These are phyloP conservation scores for Delichon dasypus DNA, from an alignment of 2,797 vertebrate species.

Conservation along the genomic window DNA sequence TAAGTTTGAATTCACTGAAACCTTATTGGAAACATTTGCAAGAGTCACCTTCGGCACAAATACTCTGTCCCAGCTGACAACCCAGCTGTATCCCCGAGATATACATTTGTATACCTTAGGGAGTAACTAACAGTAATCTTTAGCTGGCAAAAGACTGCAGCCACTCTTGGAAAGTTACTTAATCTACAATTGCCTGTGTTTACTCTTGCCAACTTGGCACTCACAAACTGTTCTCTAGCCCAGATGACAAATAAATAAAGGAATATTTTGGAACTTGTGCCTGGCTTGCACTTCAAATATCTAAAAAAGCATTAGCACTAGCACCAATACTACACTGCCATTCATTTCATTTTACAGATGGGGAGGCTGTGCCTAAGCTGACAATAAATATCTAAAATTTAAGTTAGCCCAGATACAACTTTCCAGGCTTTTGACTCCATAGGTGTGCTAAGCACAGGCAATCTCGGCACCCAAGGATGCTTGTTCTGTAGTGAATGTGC, in stretches of 20 bases:
- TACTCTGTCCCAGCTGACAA: neutral
- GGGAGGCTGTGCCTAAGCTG: neutral
- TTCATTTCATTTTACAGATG: neutral
- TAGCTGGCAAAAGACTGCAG: neutral
- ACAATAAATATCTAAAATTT: neutral
- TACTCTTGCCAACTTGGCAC: neutral
- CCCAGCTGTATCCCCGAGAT: neutral
- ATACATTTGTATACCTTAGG: neutral
- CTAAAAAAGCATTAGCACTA: neutral
- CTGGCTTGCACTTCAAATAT: neutral
- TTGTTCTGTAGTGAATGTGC: neutral
- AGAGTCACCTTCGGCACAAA: neutral
- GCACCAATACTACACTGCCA: neutral
- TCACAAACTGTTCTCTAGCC: neutral
- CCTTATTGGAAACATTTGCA: neutral
- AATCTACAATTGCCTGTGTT: neutral
- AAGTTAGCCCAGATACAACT: neutral
- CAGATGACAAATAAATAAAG: constrained; percentile 22
- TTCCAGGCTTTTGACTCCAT: neutral
- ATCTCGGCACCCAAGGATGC: neutral
- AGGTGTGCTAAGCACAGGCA: neutral
- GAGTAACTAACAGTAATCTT: neutral
- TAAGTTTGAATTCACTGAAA: neutral
- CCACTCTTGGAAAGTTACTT: neutral
- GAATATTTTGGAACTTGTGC: neutral